These are phyloP conservation scores for Smittia sp. DNA, from an alignment of 2,888 invertebrate species.

Conservation along the genomic window DNA sequence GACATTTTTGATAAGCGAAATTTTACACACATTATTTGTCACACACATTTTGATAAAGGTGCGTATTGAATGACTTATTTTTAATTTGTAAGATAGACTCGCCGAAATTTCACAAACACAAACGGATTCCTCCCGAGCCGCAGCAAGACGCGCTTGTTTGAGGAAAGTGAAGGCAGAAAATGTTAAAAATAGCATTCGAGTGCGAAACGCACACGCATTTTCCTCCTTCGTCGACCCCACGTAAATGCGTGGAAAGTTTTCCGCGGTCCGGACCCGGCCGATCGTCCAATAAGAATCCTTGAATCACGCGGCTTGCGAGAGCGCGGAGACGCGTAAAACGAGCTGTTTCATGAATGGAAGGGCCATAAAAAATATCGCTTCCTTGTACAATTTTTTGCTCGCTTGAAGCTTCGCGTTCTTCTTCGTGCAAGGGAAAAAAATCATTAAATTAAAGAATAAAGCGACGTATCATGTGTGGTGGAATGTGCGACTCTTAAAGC, in stretches of 20 bases:
- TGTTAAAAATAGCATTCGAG: constrained; percentile 34
- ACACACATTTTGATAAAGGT: constrained; percentile 40
- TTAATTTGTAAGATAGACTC: not conserved
- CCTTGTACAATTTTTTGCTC: constrained; percentile 12
- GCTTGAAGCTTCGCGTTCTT: not conserved
- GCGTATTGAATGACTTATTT: not conserved
- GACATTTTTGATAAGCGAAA: constrained; percentile 37
- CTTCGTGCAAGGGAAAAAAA: not conserved
- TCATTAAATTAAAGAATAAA: constrained; percentile 25
- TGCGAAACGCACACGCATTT: constrained; percentile 39
- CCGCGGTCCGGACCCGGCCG: not conserved
- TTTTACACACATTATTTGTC: constrained; percentile 15
- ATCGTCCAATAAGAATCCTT: not conserved
- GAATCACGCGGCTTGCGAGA: not conserved
- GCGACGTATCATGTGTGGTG: not conserved
- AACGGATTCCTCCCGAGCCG: not conserved
- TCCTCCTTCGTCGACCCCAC: not conserved
- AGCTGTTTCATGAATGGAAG: constrained; percentile 1
- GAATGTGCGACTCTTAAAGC: not conserved
- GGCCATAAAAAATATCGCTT: constrained; percentile 3
- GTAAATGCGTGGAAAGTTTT: not conserved
- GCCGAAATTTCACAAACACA: not conserved
- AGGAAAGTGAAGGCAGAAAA: not conserved
- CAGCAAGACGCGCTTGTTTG: not conserved
- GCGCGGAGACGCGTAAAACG: not conserved